Conservation (phyloP, 2,113 vertebrate species). For the Oncorhynchus kisutch region DNA sequence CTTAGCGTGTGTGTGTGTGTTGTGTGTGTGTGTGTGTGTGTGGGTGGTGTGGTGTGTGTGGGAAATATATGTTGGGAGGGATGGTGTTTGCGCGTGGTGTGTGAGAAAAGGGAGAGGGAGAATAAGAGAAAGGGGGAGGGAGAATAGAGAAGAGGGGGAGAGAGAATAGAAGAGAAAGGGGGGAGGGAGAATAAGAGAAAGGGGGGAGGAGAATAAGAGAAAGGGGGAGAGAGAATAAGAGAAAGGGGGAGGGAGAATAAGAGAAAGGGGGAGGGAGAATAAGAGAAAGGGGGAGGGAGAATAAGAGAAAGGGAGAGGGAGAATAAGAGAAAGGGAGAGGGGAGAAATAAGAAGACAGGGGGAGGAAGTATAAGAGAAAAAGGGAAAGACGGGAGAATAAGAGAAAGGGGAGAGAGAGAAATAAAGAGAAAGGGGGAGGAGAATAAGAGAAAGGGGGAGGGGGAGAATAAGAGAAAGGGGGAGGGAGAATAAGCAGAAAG, state of each 20-base stretch:
- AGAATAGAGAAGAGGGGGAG: neutral
- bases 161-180: neutral
- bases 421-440: too few species aligned
- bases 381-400: too few species aligned
- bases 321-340: neutral
- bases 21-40: neutral
- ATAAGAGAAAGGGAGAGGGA: neutral
- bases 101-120: neutral
- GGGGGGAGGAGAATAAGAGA: too few species aligned
- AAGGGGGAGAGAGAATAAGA: too few species aligned
- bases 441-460: neutral
- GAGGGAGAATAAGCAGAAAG: neutral
- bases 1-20: neutral
- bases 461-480: neutral
- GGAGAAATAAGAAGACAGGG: neutral
- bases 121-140: neutral
- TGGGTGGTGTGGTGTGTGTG: slow-evolving; percentile 27
- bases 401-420: too few species aligned
- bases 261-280: neutral
- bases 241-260: neutral
- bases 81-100: too few species aligned
- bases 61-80: too few species aligned
- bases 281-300: neutral
- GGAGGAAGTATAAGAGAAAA: neutral
- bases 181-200: neutral